These are phyloP conservation scores for Dendropsophus ebraccatus DNA, from an alignment of 2,113 vertebrate genomes.

Conservation along the genomic window DNA sequence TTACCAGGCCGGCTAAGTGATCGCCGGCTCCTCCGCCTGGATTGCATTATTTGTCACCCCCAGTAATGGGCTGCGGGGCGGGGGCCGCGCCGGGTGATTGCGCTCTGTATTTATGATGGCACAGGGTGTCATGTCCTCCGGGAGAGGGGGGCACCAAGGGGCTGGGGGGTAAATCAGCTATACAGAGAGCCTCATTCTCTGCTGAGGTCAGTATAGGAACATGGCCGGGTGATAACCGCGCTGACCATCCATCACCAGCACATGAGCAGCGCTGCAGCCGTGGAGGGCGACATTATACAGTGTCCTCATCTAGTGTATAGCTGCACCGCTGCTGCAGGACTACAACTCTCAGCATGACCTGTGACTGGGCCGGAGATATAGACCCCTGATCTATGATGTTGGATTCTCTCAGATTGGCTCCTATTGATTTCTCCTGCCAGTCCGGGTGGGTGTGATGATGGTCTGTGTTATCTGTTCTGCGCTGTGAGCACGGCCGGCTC, in stretches of 20 bases:
- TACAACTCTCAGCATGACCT: not conserved
- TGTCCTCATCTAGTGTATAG: no score
- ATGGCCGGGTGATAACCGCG: no score
- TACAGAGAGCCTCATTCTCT: no score
- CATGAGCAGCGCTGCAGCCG: no score
- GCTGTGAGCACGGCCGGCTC: not conserved
- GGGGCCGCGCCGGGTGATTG: not conserved
- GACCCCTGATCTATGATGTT: not conserved
- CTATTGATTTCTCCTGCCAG: not conserved
- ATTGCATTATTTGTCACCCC: slow-evolving; percentile 16
- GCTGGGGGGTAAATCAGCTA: no score
- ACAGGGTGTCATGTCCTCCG: not conserved
- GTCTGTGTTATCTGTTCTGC: not conserved
- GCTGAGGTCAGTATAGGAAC: no score
- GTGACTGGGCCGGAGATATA: not conserved
- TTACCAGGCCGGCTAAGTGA: not conserved
- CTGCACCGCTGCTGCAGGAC: not conserved
- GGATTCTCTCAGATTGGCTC: not conserved
- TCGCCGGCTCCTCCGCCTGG: not conserved
- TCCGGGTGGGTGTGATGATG: no score
- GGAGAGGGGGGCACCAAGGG: no score
- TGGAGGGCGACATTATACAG: no score
- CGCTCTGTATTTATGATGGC: not conserved
- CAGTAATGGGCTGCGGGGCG: not conserved
- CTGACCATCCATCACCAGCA: no score